Evolutionary conservation across 2,113 vertebrate genomes (phyloP), one percentile per base, ranked within the genome.

Genomic region (Xenopus laevis): DNA sequence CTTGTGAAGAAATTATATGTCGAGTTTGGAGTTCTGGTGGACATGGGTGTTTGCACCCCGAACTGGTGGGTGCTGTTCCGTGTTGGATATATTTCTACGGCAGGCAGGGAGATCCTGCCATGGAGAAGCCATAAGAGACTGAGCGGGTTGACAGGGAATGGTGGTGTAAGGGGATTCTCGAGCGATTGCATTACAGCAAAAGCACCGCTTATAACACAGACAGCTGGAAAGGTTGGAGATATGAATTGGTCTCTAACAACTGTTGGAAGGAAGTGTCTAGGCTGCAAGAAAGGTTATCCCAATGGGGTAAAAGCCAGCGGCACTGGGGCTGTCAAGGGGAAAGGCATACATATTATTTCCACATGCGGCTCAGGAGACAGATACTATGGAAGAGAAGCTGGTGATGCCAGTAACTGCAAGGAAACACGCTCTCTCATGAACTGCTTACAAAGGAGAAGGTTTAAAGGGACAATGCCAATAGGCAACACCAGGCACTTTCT

Each of bases 31-130:
- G 20, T 1, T 52, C 45, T 33, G 13, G 4, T 27, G 30, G 18
- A 69, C 13, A 76, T 76, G 73, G 30, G 73, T 6, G 7, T 64
- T 4, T 62, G 18, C 17, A 45, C 1, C 59, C 65, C 17, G 30
- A 4, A 10, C 3, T 69, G 73, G 65, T 58, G 18, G 60, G 27
- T 18, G n/a, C 65, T 76, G 23, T 12, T 50, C n/a, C 65, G 57
- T 27, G n/a, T 15, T 4, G 16, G 17, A 17, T 0, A 55, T 8
- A 12, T 46, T 40, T 40, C 52, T 50, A 60, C 17, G 7, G 53
- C 53, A 17, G 17, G 53, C 17, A 17, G 53, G 16, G 1, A 9
- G 17, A n/a, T n/a, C 17, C 20, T 1, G 5, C 21, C 18, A 60
- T 13, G 12, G 58, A 18, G 27, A 72, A 17, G 17, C 10, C 9